Evolutionary conservation across 2,888 invertebrate species (phyloP).

Genomic region (Lordiphosa fenestrarum): DNA sequence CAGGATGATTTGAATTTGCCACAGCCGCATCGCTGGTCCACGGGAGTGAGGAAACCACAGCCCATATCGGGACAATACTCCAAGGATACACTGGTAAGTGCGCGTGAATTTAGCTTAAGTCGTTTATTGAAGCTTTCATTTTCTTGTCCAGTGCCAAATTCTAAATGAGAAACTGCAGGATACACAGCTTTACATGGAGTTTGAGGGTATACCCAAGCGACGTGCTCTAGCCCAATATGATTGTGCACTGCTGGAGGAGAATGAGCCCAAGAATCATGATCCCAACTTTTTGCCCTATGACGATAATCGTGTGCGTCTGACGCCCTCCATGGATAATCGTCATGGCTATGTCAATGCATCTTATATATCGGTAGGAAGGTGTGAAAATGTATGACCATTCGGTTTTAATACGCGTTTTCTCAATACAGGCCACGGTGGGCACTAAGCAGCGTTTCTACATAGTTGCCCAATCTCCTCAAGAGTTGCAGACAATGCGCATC

Average conservation of each 20-base stretch:
- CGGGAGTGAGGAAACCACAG: conserved; percentile 85
- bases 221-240: conserved; percentile 86
- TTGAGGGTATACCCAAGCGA: conserved; percentile 90
- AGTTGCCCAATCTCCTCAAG: conserved; percentile 81
- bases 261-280: conserved; percentile 81
- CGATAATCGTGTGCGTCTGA: conserved; percentile 90
- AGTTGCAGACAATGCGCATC: conserved; percentile 80
- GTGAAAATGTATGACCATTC: neutral
- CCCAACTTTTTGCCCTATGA: conserved; percentile 90
- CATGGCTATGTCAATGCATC: conserved; percentile 96
- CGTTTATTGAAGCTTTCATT: neutral
- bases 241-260: conserved; percentile 88
- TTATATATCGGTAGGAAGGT: conserved; percentile 87
- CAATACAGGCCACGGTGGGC: conserved; percentile 88
- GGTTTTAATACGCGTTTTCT: neutral
- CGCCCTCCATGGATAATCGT: conserved; percentile 90
- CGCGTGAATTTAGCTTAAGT: too few species aligned
- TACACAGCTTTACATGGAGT: conserved; percentile 89
- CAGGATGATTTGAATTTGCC: conserved; percentile 81
- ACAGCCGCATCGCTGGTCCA: conserved; percentile 87
- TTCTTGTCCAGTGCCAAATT: conserved; percentile 82
- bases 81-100: conserved; percentile 88
- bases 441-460: conserved; percentile 92
- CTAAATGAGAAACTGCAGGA: conserved; percentile 86
- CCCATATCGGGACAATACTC: conserved; percentile 88